A percentile compares a stretch with the other conserved stretches of the same genome.
These are phyloP conservation scores for Forbesichthys papilliferus DNA, from an alignment of 2,113 vertebrate species.

Conservation along the genomic window DNA sequence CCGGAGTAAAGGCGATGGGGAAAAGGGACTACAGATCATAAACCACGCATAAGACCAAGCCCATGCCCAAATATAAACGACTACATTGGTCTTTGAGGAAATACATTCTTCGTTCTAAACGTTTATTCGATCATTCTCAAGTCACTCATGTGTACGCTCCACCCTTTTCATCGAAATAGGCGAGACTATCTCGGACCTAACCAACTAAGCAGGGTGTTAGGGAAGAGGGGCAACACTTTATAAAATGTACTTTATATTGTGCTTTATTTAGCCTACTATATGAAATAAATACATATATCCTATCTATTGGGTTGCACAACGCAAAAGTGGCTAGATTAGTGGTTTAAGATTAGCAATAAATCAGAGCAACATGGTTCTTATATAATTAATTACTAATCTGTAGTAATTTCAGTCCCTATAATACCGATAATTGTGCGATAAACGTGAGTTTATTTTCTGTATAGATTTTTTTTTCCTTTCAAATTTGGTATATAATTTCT, in stretches of 20 bases:
- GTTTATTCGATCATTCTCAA: constrained; percentile 41
- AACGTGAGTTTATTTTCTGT: too few species aligned
- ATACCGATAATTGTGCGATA: too few species aligned
- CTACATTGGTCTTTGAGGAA: constrained; percentile 50
- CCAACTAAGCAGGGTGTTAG: rapidly evolving
- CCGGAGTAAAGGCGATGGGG: constrained; percentile 73
- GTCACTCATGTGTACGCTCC: not conserved
- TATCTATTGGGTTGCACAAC: too few species aligned
- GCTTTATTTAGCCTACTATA: not conserved
- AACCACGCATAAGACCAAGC: constrained; percentile 45
- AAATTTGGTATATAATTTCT: not conserved
- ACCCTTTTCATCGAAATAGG: constrained; percentile 4
- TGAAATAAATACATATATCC: not conserved
- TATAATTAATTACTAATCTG: too few species aligned
- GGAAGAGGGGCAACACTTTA: constrained; percentile 27
- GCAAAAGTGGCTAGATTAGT: too few species aligned
- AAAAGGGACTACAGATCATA: constrained; percentile 39
- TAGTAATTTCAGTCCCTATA: too few species aligned
- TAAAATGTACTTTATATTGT: not conserved
- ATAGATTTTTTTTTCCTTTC: too few species aligned
- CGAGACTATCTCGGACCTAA: too few species aligned
- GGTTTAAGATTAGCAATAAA: too few species aligned
- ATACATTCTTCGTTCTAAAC: not conserved
- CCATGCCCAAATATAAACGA: constrained; percentile 29
- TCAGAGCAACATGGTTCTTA: too few species aligned